Conservation (phyloP, 2,888 invertebrate genomes). For the Ichneumon xanthorius region DNA sequence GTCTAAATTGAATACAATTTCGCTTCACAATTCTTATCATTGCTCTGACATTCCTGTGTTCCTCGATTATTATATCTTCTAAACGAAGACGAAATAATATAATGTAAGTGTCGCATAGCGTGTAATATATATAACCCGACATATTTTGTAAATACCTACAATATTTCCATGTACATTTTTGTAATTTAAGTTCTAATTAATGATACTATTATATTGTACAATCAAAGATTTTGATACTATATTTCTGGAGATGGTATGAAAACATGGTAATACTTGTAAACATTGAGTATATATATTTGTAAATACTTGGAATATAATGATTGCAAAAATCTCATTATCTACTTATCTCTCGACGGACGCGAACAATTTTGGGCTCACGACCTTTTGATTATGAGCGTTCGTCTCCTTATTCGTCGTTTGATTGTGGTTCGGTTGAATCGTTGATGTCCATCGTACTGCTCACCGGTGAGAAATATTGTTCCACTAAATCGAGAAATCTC, state of each 20-base stretch:
- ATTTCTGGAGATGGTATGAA: no score
- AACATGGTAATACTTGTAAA: no score
- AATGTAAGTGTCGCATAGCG: conserved; percentile 38
- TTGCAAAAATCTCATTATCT: no score
- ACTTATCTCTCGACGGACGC: no score
- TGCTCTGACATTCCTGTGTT: background rate
- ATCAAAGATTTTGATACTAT: no score
- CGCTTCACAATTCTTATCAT: background rate
- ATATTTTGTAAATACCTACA: conserved; percentile 47
- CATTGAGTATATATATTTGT: no score
- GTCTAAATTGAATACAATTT: background rate
- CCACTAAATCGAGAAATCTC: conserved; percentile 62
- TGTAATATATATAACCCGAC: background rate
- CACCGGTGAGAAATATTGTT: conserved; percentile 60
- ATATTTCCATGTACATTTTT: conserved; percentile 24
- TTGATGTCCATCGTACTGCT: background rate
- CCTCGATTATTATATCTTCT: background rate
- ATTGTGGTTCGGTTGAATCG: background rate
- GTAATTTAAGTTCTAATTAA: conserved; percentile 26
- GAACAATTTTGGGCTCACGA: no score
- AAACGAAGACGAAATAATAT: background rate
- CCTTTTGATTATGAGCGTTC: no score
- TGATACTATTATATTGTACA: background rate
- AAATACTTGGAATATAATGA: no score
- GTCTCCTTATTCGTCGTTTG: conserved; percentile 16